Evolutionary conservation across 2,888 invertebrate genomes (phyloP), one percentile per base, ranked within the genome.

Genomic region (Chaitophorus viminalis): DNA sequence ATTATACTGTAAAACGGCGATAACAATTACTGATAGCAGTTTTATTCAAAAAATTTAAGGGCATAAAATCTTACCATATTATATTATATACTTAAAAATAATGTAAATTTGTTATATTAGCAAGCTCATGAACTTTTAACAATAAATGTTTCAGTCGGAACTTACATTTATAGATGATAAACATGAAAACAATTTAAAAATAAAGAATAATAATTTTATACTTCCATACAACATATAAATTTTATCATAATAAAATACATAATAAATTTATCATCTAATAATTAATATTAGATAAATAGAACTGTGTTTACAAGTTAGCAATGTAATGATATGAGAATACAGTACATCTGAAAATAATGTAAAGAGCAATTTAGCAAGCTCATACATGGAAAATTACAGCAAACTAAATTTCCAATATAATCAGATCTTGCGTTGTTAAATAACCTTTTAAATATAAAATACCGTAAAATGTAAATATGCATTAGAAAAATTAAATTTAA

Each of bases 51-150:
- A 60, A 21, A 21, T 17, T 60, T 60, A 21, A 60, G 4, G 6
- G 6, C 21, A 21, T 54, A 21, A 54, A 54, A 54, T 54, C 54
- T 21, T 21, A 54, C 18, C 21, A 54, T 5, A 54, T n/a, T 5
- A 1, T 70, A 79, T 60, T 17, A n/a, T 72, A 72, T 79, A 87
- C 81, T 87, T 87, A 74, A 87, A 87, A 87, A 87, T 87, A 81
- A 81, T 87, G 74, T 65, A 87, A 21, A 18, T 60, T 25, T 6
- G 74, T 87, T 46, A 79, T 87, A 25, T n/a, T 87, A 87, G 87
- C 86, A 86, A 79, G 31, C 21, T 86, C 72, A 79, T 86, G 86
- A 72, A 74, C 31, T 72, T 54, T 86, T 60, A 86, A 86, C 29
- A 70, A 78, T 78, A 79, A 86, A 78, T 54, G 79, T 79, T 86